Evolutionary conservation across 1,140 invertebrate species (phyloP), one percentile per base, ranked within the genome.

Genomic region (Drosophila obscura): DNA sequence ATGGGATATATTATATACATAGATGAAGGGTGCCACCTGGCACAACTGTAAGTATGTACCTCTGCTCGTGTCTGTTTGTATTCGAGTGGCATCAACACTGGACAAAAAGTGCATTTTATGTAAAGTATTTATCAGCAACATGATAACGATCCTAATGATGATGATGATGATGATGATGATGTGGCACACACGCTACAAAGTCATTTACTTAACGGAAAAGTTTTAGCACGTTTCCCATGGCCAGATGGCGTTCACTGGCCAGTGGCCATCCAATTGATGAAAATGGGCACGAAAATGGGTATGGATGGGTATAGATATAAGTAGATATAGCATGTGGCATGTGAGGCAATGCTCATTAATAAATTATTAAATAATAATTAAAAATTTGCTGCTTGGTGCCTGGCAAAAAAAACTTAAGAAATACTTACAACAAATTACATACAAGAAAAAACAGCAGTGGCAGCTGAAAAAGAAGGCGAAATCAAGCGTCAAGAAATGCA

Each of bases 341-440:
- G 65, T 69, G 64, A 69, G 66, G 64, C 46, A 59, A 59, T 31
- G 31, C 83, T 78, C 71, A 88, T 87, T 87, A 87, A 88, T 87
- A 79, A 82, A 79, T 88, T 35, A 87, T 87, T 81, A 85, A 82
- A 73, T 87, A 69, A 87, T 85, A 87, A 82, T 85, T 77, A 72
- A 62, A 57, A 61, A 77, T 26, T 65, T 78, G 76, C 19, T 19
- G 19, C 19, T 19, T 19, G 19, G 19, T 19, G 19, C 77, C 81
- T 81, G 81, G 68, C 60, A 63, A 65, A 71, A 58, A 58, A 65
- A 51, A 44, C 71, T 67, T 81, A 72, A 78, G 65, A 67, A 45
- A 68, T 68, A 68, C 61, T 76, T 67, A 61, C 68, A 58, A 57
- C 39, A n/a, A 35, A 39, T 11, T 4, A 39, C 19, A 39, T 4